Conservation (phyloP, 2,113 vertebrate species). For the Scalopus aquaticus region DNA sequence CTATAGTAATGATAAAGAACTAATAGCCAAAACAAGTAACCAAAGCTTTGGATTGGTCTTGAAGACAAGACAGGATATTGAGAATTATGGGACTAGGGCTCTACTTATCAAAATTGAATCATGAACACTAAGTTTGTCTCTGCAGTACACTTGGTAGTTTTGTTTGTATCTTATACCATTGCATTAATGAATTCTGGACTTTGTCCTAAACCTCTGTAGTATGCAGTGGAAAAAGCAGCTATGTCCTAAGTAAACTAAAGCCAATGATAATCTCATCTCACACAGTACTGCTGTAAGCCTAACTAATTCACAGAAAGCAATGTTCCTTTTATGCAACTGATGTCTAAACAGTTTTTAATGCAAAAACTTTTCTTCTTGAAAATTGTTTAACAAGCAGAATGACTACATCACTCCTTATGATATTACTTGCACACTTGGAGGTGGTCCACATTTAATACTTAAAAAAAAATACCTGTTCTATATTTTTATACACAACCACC, state of each 20-base stretch:
- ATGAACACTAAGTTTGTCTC: neutral
- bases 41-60: neutral
- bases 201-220: neutral
- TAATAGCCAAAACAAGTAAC: neutral
- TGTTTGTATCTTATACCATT: neutral
- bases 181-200: neutral
- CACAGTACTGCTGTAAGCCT: neutral
- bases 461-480: neutral
- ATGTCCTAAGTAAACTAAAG: neutral
- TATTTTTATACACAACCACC: conserved; percentile 38
- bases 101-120: neutral
- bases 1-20: neutral
- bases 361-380: conserved; percentile 24
- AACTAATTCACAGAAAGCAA: neutral
- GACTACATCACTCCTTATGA: neutral
- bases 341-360: neutral
- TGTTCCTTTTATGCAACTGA: neutral
- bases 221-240: neutral
- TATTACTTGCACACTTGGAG: neutral
- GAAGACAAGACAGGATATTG: neutral
- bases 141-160: neutral
- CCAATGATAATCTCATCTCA: neutral
- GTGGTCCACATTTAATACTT: neutral
- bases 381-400: neutral
- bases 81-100: neutral